Conservation (phyloP, 2,888 invertebrate genomes). For the Strigamia crassipes region DNA sequence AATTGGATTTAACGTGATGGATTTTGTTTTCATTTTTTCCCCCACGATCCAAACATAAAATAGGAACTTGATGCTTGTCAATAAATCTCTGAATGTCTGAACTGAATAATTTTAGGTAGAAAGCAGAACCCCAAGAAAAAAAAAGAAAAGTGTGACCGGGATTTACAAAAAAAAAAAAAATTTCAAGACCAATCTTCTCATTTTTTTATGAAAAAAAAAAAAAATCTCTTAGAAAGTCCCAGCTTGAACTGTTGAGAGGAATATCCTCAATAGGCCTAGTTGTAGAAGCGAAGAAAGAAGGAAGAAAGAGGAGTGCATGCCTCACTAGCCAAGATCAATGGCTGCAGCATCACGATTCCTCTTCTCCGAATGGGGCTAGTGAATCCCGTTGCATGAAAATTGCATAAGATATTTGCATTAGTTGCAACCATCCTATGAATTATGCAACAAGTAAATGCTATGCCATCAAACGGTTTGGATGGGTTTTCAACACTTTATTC, state of each 20-base stretch:
- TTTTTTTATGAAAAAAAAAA: neutral
- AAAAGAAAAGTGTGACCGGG: neutral
- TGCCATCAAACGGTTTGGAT: conserved; percentile 10
- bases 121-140: neutral
- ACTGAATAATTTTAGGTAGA: neutral
- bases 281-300: conserved; percentile 2
- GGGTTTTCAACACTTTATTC: conserved; percentile 3
- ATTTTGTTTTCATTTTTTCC: neutral
- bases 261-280: conserved; percentile 5
- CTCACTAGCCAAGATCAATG: neutral
- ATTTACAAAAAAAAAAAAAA: no score
- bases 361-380: neutral
- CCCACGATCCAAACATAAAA: neutral
- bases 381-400: conserved; percentile 16
- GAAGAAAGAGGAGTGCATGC: neutral
- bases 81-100: neutral
- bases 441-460: conserved; percentile 16
- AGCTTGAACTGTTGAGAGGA: neutral
- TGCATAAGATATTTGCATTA: conserved; percentile 16
- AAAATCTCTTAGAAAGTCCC: neutral
- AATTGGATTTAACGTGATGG: neutral
- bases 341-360: neutral
- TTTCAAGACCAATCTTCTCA: conserved; percentile 2
- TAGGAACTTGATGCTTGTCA: conserved; percentile 14
- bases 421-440: conserved; percentile 5